Base-by-base conservation (phyloP, 2,113 vertebrate genomes). In the Coryphaenoides rupestris region DNA sequence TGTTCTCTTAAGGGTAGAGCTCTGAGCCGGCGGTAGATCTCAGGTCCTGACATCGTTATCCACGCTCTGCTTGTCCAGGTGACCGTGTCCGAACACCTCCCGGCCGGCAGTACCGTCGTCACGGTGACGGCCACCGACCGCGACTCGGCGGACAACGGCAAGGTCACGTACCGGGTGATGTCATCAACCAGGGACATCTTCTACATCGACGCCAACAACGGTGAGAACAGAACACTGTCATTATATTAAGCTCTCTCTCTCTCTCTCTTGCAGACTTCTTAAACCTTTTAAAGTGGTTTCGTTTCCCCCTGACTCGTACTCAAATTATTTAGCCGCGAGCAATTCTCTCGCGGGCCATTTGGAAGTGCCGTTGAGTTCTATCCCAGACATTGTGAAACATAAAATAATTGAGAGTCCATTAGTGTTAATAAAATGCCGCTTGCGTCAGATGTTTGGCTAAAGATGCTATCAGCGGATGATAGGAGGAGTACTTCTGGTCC, bases 121-220 rank as follows among this genome's bases (percentile, higher is more conserved):
- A 96, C 94, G 0, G 77, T 99, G 65, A 95, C 93, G 0, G 96
- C 96, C 21, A 94, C 92, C 0, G 97, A 99, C 76, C 78, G 72
- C 0, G 97, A 99, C 82, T 92, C 93, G 0, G 95, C 95, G 3
- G 91, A 92, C 61, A 99, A 98, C 0, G 96, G 96, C 61, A 93
- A 89, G 49, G 65, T 99, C 71, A 91, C 89, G 52, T 99, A 98
- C 78, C 86, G 65, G 73, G 89, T 99, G 72, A 86, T 89, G 26
- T 89, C 90, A 57, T 87, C 92, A 2, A 86, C 90, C 16, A 89
- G 86, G 58, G 86, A 89, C 0, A 83, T 87, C 14, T 88, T 99
- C 60, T 88, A 91, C 83, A 91, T 99, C 45, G 90, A 99, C 81
- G 89, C 94, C 49, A 92, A 74, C 78, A 98, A 99, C 0, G 97